phyloP scores from a whole-genome alignment of 2,797 vertebrate genomes.

The Gymnothorax reevesii region DNA sequence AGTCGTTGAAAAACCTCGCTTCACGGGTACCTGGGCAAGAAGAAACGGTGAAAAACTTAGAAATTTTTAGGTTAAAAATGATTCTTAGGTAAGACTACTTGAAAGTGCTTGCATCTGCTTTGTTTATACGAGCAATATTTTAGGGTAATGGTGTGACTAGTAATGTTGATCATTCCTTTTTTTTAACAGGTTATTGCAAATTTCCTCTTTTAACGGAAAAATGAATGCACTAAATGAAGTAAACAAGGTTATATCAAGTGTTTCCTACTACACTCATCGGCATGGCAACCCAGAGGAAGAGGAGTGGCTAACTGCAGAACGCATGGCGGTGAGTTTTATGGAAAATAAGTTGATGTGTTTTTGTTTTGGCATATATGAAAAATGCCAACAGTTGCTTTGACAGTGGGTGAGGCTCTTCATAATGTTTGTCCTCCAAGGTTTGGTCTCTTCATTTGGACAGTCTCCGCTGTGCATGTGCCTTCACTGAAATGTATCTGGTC shows the following conservation, averaged over 20 bases:
- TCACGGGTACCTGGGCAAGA: constrained; percentile 98
- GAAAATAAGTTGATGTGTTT: background rate
- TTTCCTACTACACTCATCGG: constrained; percentile 97
- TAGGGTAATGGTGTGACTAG: background rate
- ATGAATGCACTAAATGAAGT: constrained; percentile 99
- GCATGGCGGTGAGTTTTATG: constrained; percentile 90
- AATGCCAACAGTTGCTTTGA: too few species aligned
- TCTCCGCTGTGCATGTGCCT: background rate
- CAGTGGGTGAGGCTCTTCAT: background rate
- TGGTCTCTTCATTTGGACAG: background rate
- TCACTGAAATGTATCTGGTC: background rate
- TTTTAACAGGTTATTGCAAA: constrained; percentile 92
- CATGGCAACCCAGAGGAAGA: constrained; percentile 97
- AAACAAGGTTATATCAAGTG: constrained; percentile 99
- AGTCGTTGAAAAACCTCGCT: constrained; percentile 98
- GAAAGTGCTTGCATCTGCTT: background rate
- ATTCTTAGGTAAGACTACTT: constrained; percentile 92
- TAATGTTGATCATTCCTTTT: background rate
- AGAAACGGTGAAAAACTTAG: constrained; percentile 99
- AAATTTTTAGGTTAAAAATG: constrained; percentile 99
- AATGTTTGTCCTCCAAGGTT: background rate
- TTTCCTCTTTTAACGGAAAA: constrained; percentile 99
- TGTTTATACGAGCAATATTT: background rate
- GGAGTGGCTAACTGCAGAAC: constrained; percentile 98
- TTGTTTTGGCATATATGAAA: too few species aligned